Evolutionary conservation across 2,113 vertebrate genomes (phyloP), one percentile per base, ranked within the genome.

Genomic region (Limnothrissa miodon): DNA sequence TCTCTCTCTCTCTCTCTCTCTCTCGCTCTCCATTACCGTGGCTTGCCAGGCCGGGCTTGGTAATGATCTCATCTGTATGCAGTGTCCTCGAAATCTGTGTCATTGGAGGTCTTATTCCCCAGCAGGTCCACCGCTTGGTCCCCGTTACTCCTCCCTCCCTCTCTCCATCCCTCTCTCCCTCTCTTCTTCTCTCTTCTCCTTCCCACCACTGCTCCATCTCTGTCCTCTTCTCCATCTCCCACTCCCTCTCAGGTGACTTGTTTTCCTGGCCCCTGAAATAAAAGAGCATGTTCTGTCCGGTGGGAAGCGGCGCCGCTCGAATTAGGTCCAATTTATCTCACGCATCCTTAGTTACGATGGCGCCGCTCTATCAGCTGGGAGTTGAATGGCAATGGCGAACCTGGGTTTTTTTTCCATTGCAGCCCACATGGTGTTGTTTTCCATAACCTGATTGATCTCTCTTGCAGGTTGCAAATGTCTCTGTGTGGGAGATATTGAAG

Each of bases 61-160:
- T 92, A 92, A 93, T 92, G 89, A 91, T 89, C 89, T 91, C 87
- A 92, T 94, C 91, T 93, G 88, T 92, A 93, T 93, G 91, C 92
- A 87, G 86, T 91, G 89, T 92, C 88, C 90, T 87, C 82, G 79
- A 86, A 89, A 90, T 89, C 87, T 84, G 84, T 87, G 86, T 87
- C 91, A 84, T 86, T 39, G 78, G 84, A 87, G 88, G 87, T 84
- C 85, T 83, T 78, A 82, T 84, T 78, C 86, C 89, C 70, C 88
- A 84, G 33, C 39, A 85, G 88, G 82, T 86, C 85, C 51, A 84
- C 85, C 44, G 80, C 80, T 79, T 46, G 87, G 83, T 83, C 42
- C 42, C 66, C 0, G 33, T 4, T 13, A 36, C 2, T 17, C 25
- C 25, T 4, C 66, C 13, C n/a, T 83, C 83, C 74, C 74, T 45